These are phyloP conservation scores for Scaptomyza parva DNA, from an alignment of 2,888 invertebrate genomes.

Conservation along the genomic window DNA sequence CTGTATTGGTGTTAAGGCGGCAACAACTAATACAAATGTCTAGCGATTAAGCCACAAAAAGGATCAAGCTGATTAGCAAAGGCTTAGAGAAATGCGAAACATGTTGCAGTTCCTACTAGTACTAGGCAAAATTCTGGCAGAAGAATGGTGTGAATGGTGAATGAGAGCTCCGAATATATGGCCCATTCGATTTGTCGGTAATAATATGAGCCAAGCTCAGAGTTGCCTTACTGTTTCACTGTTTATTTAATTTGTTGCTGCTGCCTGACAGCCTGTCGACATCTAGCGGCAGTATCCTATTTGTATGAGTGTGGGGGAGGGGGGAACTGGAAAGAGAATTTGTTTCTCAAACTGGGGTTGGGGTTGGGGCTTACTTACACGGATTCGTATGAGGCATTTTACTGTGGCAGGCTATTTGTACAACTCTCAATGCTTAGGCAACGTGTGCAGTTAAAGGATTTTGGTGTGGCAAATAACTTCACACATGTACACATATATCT, in stretches of 20 bases:
- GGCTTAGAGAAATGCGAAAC: slow-evolving; percentile 63
- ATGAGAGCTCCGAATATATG: not conserved
- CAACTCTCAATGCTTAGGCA: slow-evolving; percentile 67
- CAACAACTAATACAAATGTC: slow-evolving; percentile 78
- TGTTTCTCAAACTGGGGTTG: not conserved
- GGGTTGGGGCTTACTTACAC: slow-evolving; percentile 12
- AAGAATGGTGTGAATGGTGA: slow-evolving; percentile 1
- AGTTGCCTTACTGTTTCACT: slow-evolving; percentile 56
- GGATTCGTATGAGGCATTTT: slow-evolving; percentile 47
- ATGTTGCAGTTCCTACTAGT: slow-evolving; percentile 21
- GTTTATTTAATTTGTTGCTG: slow-evolving; percentile 75
- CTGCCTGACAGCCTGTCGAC: slow-evolving; percentile 51
- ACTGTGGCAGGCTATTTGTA: slow-evolving; percentile 67
- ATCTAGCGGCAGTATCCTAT: slow-evolving; percentile 37
- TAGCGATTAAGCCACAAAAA: slow-evolving; percentile 80
- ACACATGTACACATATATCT: slow-evolving; percentile 30
- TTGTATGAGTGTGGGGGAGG: too few species aligned
- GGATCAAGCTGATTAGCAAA: slow-evolving; percentile 82
- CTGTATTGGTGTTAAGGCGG: slow-evolving; percentile 37
- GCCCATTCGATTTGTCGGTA: slow-evolving; percentile 68
- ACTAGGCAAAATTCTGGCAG: not conserved
- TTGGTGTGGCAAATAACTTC: slow-evolving; percentile 68
- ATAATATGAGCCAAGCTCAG: slow-evolving; percentile 68
- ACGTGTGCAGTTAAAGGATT: slow-evolving; percentile 81
- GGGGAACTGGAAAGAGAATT: not conserved